Conservation (phyloP, 2,797 vertebrate species). For the Paguma larvata region DNA sequence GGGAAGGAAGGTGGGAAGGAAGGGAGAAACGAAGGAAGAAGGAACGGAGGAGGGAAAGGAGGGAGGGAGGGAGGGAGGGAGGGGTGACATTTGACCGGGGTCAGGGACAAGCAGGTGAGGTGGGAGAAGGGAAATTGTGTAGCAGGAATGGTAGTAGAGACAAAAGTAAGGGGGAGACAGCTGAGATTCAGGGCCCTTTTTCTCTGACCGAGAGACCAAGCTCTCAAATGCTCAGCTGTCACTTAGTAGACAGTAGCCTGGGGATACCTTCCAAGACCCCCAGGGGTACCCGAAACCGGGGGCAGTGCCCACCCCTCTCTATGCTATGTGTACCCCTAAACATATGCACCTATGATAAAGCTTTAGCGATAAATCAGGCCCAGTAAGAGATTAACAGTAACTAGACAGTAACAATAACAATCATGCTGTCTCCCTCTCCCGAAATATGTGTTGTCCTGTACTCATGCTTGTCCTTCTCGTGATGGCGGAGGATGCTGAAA, state of each 20-base stretch:
- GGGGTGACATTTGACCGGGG: neutral
- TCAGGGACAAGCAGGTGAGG: too few species aligned
- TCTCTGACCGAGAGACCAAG: neutral
- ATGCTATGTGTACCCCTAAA: neutral
- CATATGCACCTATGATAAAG: neutral
- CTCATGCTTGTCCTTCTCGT: neutral
- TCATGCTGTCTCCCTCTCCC: neutral
- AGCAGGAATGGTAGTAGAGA: neutral
- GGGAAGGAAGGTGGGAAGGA: neutral
- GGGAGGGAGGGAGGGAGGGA: neutral
- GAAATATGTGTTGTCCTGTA: too few species aligned
- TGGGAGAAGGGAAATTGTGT: neutral
- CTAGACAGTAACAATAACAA: neutral
- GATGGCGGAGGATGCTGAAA: neutral
- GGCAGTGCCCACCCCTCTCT: neutral
- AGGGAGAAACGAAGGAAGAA: neutral
- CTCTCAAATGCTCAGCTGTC: fast-evolving
- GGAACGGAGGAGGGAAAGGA: neutral
- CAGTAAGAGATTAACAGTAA: neutral
- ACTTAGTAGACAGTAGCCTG: neutral
- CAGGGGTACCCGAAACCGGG: neutral
- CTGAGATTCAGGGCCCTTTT: neutral
- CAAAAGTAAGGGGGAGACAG: neutral
- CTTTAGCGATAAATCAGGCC: neutral
- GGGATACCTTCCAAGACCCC: neutral